Base-by-base conservation (phyloP, 2,113 vertebrate species). In the Nansenia antarctica region DNA sequence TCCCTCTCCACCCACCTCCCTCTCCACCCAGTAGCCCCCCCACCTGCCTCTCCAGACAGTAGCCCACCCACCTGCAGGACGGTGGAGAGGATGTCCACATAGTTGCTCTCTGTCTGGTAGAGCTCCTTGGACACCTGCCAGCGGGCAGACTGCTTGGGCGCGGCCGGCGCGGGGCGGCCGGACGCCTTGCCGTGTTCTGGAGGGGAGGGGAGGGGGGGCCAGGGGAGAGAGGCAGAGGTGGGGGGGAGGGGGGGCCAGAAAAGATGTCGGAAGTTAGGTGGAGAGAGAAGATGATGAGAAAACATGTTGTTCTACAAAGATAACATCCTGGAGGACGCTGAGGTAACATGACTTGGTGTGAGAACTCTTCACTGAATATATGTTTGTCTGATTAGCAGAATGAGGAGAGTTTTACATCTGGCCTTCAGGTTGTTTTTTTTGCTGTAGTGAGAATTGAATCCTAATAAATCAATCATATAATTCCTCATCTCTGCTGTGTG, bases 41-140 rank as follows among this genome's bases (percentile, higher is more conserved):
- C 11, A 5, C 11, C 35, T 37, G 5, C 11, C 35, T 37, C 35
- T 37, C 35, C 47, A 30, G 37, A 22, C 22, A 55, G n/a, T n/a
- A n/a, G n/a, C n/a, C n/a, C 26, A 65, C 54, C 54, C 52, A 62
- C 98, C 94, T 98, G 94, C 81, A 99, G 91, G 62, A 99, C 91
- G 54, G 96, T 99, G 73, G 92, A 93, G 65, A 99, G 87, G 85
- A 99, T 99, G 87, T 95, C 95, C 62, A 99, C 98, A 0, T 99
- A 99, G 90, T 99, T 99, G 87, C 95, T 98, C 87, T 99, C 98
- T 1, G 98, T 99, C 86, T 99, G 98, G 93, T 98, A 98, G 35
- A 99, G 91, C 74, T 99, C 97, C 86, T 97, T 99, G 75, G 96
- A 96, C 82, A 99, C 98, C 80, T 99, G 98, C 97, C 97, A 99